These are phyloP conservation scores for Ramphastos sulfuratus DNA, from an alignment of 2,113 vertebrate genomes.

Conservation along the genomic window DNA sequence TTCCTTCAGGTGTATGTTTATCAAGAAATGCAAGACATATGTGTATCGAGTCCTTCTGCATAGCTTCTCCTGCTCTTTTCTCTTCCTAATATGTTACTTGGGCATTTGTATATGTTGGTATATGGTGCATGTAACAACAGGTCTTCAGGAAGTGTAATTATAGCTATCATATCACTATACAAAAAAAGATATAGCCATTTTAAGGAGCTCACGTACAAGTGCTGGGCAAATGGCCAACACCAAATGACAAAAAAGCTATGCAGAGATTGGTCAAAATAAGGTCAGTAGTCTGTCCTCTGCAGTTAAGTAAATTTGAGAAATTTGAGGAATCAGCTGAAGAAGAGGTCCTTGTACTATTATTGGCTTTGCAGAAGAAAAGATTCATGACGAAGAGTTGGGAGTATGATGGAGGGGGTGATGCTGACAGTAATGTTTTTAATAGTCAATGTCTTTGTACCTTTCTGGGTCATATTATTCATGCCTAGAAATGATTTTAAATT, in stretches of 20 bases:
- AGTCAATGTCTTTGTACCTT: neutral
- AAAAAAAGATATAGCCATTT: neutral
- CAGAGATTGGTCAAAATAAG: neutral
- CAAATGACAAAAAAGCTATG: neutral
- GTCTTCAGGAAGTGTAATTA: neutral
- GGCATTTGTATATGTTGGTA: fast-evolving
- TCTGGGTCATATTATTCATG: neutral
- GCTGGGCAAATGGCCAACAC: neutral
- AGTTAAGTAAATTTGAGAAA: neutral
- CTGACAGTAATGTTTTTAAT: neutral
- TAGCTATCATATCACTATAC: neutral
- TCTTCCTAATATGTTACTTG: neutral
- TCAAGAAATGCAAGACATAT: neutral
- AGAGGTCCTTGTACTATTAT: neutral
- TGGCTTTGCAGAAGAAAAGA: neutral
- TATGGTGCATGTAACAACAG: fast-evolving
- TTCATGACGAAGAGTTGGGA: neutral
- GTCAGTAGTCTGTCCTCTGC: neutral
- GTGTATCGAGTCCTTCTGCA: neutral
- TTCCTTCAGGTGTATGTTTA: neutral
- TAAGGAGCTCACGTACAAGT: neutral
- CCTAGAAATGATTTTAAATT: neutral
- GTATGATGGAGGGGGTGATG: neutral
- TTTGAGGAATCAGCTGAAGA: neutral
- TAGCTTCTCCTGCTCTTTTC: neutral